phyloP scores from a whole-genome alignment of 2,113 vertebrate genomes.

The Cephalopholis sonnerati region DNA sequence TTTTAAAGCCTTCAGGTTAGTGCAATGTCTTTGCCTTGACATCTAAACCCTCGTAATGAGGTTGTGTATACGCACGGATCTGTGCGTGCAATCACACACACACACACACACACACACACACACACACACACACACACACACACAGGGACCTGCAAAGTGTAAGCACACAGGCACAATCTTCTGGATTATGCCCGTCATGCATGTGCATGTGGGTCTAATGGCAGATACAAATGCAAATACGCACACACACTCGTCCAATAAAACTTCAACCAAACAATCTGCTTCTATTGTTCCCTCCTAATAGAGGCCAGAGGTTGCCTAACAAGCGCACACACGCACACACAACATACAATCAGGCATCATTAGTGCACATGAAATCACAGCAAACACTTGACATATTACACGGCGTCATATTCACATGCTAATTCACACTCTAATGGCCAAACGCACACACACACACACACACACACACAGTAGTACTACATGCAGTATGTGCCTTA shows the following conservation, averaged over 20 bases:
- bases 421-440: constrained; percentile 39
- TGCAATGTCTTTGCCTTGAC: constrained; percentile 60
- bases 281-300: constrained; percentile 28
- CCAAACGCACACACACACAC: constrained; percentile 21
- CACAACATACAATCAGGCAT: constrained; percentile 21
- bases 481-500: background rate
- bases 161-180: background rate
- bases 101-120: background rate
- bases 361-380: constrained; percentile 21
- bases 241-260: background rate
- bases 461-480: constrained; percentile 1
- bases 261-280: constrained; percentile 35
- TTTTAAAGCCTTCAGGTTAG: constrained; percentile 72
- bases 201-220: background rate
- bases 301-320: constrained; percentile 38
- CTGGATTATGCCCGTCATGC: background rate
- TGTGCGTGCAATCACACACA: background rate
- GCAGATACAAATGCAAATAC: background rate
- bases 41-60: constrained; percentile 68
- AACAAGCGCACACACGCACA: constrained; percentile 1
- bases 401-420: constrained; percentile 24
- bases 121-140: constrained; percentile 8
- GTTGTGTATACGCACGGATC: constrained; percentile 5
- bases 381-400: constrained; percentile 25
- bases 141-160: background rate